Percentiles rank a stretch among this genome's conserved stretches.
These are phyloP conservation scores for Magallana gigas DNA, from an alignment of 1,140 invertebrate species.

Conservation along the genomic window DNA sequence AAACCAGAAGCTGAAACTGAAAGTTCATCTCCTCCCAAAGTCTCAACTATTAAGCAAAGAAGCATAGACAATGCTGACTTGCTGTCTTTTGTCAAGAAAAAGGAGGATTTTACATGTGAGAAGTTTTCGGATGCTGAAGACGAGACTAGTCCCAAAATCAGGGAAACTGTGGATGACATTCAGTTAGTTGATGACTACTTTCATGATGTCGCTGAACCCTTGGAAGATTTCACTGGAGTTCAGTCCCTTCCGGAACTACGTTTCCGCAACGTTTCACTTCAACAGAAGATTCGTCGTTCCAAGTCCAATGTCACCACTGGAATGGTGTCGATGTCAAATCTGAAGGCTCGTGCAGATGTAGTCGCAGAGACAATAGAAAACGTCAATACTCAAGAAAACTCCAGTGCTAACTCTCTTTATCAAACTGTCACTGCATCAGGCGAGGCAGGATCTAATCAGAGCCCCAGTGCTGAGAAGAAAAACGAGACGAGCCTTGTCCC, in stretches of 20 bases:
- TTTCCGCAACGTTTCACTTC: conserved; percentile 53
- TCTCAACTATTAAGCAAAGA: neutral
- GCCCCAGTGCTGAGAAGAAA: neutral
- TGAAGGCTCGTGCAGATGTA: conserved; percentile 4
- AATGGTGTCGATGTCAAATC: conserved; percentile 61
- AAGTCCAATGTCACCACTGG: conserved; percentile 40
- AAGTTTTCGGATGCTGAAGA: neutral
- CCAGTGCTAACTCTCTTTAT: neutral
- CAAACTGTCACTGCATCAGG: neutral
- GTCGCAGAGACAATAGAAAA: conserved; percentile 33
- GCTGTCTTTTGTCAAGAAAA: neutral
- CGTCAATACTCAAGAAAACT: neutral
- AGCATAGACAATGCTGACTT: neutral
- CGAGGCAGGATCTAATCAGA: neutral
- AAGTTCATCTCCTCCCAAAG: neutral
- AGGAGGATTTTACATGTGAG: neutral
- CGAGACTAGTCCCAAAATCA: conserved; percentile 49
- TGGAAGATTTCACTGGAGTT: conserved; percentile 63
- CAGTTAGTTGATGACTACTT: conserved; percentile 46
- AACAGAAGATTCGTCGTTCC: conserved; percentile 46
- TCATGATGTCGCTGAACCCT: conserved; percentile 52
- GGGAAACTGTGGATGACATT: conserved; percentile 59
- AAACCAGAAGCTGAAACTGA: neutral
- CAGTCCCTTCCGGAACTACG: conserved; percentile 33
- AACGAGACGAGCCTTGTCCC: neutral